Percentiles rank a stretch among this genome's conserved stretches.
These are phyloP conservation scores for Nettapus auritus DNA, from an alignment of 2,113 vertebrate species.

Conservation along the genomic window DNA sequence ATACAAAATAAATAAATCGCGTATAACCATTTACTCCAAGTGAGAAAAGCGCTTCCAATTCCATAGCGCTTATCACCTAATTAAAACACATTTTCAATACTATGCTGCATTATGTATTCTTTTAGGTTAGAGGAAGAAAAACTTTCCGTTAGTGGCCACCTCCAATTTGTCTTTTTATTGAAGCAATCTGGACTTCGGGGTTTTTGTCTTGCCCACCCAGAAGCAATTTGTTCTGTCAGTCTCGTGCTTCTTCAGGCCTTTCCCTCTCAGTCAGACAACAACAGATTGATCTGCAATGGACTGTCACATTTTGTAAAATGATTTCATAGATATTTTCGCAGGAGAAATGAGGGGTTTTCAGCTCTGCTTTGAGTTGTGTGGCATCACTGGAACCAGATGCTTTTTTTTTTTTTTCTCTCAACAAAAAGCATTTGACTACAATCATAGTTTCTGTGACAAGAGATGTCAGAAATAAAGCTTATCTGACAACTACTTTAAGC, in stretches of 20 bases:
- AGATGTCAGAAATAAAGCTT: not conserved
- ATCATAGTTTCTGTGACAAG: not conserved
- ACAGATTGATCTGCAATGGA: not conserved
- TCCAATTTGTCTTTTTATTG: not conserved
- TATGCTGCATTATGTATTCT: not conserved
- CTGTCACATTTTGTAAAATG: not conserved
- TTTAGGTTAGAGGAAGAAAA: not conserved
- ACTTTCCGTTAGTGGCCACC: not conserved
- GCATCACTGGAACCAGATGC: not conserved
- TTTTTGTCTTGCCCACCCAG: not conserved
- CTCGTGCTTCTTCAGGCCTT: not conserved
- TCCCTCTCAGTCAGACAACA: not conserved
- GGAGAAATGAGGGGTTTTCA: not conserved
- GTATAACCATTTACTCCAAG: not conserved
- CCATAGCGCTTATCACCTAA: not conserved
- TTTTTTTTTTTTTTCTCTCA: not conserved
- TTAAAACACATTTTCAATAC: not conserved
- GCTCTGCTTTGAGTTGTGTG: not conserved
- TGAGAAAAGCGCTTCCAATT: not conserved
- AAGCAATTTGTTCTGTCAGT: not conserved
- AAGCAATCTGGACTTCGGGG: not conserved
- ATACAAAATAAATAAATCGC: constrained; percentile 32
- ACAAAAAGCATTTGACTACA: not conserved
- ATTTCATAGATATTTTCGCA: not conserved
- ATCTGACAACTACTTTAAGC: constrained; percentile 12